phyloP scores from a whole-genome alignment of 1,140 invertebrate species.

The Drosophila willistoni region DNA sequence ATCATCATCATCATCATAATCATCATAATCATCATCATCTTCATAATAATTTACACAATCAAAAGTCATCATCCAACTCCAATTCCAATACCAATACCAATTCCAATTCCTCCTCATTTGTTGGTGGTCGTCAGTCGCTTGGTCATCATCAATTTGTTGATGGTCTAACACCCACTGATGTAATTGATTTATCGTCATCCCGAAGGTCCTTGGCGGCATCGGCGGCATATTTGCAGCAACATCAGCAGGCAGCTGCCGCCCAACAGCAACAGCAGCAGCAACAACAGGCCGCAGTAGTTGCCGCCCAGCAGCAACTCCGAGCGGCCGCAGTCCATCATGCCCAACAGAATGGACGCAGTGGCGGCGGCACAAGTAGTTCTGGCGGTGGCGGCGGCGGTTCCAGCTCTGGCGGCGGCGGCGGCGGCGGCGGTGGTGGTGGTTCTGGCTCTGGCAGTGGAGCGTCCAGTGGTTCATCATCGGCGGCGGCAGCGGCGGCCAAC shows the following conservation, averaged over 20 bases:
- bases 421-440: slow-evolving; percentile 32
- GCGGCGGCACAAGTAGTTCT: slow-evolving; percentile 44
- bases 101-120: background rate
- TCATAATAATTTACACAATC: background rate
- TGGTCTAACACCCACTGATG: slow-evolving; percentile 72
- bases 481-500: slow-evolving; percentile 42
- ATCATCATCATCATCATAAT: slow-evolving; percentile 35
- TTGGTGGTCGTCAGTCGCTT: slow-evolving; percentile 38
- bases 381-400: slow-evolving; percentile 35
- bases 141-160: slow-evolving; percentile 50
- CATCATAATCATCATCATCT: slow-evolving; percentile 41
- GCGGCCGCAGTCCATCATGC: slow-evolving; percentile 61
- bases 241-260: slow-evolving; percentile 53
- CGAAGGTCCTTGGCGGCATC: slow-evolving; percentile 82
- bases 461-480: slow-evolving; percentile 22
- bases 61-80: slow-evolving; percentile 27
- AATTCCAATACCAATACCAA: too few species aligned
- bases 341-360: slow-evolving; percentile 61
- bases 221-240: slow-evolving; percentile 70
- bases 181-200: slow-evolving; percentile 83
- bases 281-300: slow-evolving; percentile 40
- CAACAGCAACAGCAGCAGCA: slow-evolving; percentile 53
- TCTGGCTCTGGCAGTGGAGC: slow-evolving; percentile 34
- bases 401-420: slow-evolving; percentile 15
- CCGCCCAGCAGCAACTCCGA: slow-evolving; percentile 60